Percentiles rank a stretch among this genome's conserved stretches.
phyloP scores from a whole-genome alignment of 2,888 invertebrate species.

The Diplazon laetatorius region DNA sequence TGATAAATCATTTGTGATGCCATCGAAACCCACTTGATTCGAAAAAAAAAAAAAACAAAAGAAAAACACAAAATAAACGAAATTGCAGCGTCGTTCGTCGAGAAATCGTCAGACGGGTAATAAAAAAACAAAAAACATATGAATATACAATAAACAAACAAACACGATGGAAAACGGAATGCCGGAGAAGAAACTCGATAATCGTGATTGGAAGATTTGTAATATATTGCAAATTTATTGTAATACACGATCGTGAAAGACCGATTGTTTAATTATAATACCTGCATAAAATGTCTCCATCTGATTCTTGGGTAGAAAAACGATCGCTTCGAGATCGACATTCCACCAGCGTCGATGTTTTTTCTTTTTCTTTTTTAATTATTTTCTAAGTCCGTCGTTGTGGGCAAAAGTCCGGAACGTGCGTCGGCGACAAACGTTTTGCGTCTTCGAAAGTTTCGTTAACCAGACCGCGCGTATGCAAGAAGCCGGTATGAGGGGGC shows the following conservation, averaged over 20 bases:
- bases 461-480: conserved; percentile 68
- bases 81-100: conserved; percentile 6
- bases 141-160: conserved; percentile 21
- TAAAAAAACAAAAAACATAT: conserved; percentile 22
- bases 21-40: conserved; percentile 11
- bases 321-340: conserved; percentile 59
- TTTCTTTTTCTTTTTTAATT: conserved; percentile 70
- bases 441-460: conserved; percentile 28
- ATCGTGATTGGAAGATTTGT: too few species aligned
- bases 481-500: too few species aligned
- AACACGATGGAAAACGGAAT: conserved; percentile 15
- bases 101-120: conserved; percentile 22
- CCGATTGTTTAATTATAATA: conserved; percentile 54
- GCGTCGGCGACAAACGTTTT: too few species aligned
- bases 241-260: conserved; percentile 51
- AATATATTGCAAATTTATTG: conserved; percentile 68
- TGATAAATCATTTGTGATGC: conserved; percentile 63
- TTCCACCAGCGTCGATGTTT: conserved; percentile 62
- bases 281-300: conserved; percentile 55
- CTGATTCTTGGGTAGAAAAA: conserved; percentile 45
- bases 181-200: too few species aligned
- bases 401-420: too few species aligned
- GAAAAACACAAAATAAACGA: conserved; percentile 11
- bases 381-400: too few species aligned
- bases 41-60: background rate